Evolutionary conservation across 1,140 invertebrate species (phyloP).

Genomic region (Eriocheir sinensis): DNA sequence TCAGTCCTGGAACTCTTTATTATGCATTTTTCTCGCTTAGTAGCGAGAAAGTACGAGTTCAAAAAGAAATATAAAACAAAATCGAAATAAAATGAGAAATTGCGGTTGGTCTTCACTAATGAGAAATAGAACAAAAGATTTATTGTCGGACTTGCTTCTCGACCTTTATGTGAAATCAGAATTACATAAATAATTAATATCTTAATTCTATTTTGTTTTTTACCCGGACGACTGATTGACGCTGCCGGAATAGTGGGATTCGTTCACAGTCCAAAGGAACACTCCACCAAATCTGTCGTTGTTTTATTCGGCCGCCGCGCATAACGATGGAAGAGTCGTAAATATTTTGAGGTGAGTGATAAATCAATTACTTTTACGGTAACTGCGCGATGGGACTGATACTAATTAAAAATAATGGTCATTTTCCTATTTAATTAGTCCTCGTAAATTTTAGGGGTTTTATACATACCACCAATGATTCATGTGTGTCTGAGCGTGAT

Average conservation of each 20-base stretch:
- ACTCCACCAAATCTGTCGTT: neutral
- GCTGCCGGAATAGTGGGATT: neutral
- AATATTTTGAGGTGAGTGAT: conserved; percentile 44
- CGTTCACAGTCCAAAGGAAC: neutral
- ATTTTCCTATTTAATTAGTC: conserved; percentile 44
- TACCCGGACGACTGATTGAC: no score
- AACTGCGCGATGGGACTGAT: conserved; percentile 20
- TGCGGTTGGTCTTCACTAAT: no score
- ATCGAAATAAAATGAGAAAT: no score
- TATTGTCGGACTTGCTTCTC: no score
- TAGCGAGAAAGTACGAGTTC: no score
- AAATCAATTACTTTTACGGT: conserved; percentile 50
- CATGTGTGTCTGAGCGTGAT: neutral
- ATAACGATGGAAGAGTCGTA: conserved; percentile 35
- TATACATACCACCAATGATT: neutral
- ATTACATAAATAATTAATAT: no score
- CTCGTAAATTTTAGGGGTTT: conserved; percentile 29
- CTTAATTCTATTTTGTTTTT: no score
- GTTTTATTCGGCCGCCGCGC: neutral
- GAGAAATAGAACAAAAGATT: no score
- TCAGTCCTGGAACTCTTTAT: no score
- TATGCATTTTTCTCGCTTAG: no score
- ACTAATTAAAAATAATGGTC: conserved; percentile 54
- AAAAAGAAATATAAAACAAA: no score
- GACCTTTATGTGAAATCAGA: no score